Conservation (phyloP, 1,140 invertebrate species). For the Drosophila takahashii region DNA sequence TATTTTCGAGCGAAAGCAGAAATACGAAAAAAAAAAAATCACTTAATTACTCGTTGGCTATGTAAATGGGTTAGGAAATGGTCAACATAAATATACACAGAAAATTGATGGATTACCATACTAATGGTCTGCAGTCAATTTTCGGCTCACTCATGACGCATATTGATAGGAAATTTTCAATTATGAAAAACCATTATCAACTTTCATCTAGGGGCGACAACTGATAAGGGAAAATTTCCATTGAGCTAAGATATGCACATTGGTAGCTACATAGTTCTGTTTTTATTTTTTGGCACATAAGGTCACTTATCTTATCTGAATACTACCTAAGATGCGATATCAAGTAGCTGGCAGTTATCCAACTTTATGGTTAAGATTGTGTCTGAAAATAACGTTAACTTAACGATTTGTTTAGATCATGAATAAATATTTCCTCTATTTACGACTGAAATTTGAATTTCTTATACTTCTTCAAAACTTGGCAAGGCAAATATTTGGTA, state of each 20-base stretch:
- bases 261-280: neutral
- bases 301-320: conserved; percentile 15
- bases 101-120: conserved; percentile 19
- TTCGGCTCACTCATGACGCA: neutral
- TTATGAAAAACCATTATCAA: neutral
- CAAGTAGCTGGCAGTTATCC: conserved; percentile 7
- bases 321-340: neutral
- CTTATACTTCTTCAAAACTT: too few species aligned
- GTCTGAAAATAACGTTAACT: neutral
- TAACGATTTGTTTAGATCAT: neutral
- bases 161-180: conserved; percentile 1
- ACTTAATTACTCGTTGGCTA: conserved; percentile 28
- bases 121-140: neutral
- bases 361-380: conserved; percentile 1
- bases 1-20: conserved; percentile 9
- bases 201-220: neutral
- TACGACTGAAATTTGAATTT: too few species aligned
- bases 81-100: neutral
- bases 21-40: conserved; percentile 8
- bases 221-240: neutral
- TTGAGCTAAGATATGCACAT: neutral
- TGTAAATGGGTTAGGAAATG: conserved; percentile 35
- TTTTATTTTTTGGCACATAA: conserved; percentile 1
- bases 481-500: too few species aligned
- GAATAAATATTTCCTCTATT: too few species aligned